Evolutionary conservation across 2,113 vertebrate species (phyloP), one percentile per base, ranked within the genome.

Genomic region (Planiliza haematocheilus): DNA sequence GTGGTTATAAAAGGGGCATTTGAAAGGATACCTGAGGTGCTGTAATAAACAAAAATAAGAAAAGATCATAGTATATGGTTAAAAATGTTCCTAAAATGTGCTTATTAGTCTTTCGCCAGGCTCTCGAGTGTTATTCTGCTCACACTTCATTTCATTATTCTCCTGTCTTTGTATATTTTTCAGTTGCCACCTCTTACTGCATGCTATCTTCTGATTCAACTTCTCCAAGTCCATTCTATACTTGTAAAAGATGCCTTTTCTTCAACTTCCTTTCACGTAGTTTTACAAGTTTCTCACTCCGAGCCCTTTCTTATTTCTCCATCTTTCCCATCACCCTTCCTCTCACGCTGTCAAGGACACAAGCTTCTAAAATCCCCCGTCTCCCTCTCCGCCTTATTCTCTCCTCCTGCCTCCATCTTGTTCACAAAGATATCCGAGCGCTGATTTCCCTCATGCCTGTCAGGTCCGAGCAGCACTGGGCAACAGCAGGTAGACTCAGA

Each of bases 281-380:
- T 50, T 69, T 79, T 71, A 30, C 67, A 56, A 68, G 70, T 70
- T 85, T 59, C 21, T 56, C 53, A 50, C 48, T 67, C 8, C 56
- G 55, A 63, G 72, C 73, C 45, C 59, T 52, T 45, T 63, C 49
- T 70, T 63, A 56, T 36, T 20, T 38, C 67, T 77, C 59, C 61
- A 62, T 83, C 63, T 76, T 77, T 78, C 71, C 68, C 73, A 73
- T 71, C 76, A 80, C 21, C 51, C 52, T n/a, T 30, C 58, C 70
- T 78, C 71, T 73, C 46, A 43, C 67, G 65, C 64, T 60, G 51
- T 74, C 77, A 82, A 87, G 81, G 85, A 86, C 77, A 81, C 57
- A 61, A 34, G 68, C 77, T 78, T 83, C 51, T 59, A 14, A 74
- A 79, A 62, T 56, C 53, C 57, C 48, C 43, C 39, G 18, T 77